These are phyloP conservation scores for Rhogogaster chlorosoma DNA, from an alignment of 2,888 invertebrate genomes.

Conservation along the genomic window DNA sequence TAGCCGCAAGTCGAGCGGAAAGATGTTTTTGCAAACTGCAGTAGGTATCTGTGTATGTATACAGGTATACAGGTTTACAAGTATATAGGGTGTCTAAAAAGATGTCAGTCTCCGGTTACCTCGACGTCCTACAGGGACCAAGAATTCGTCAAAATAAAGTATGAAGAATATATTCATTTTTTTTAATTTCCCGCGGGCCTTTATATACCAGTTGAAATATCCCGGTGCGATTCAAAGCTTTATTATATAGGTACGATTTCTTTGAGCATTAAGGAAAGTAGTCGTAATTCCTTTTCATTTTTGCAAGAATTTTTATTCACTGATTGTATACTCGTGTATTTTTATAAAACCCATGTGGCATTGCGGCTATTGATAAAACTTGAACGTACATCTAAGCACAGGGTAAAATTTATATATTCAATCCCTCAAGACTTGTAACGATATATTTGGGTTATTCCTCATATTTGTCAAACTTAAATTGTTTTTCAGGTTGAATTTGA, in stretches of 20 bases:
- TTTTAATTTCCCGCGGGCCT: background rate
- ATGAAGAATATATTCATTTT: background rate
- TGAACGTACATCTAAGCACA: background rate
- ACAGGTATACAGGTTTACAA: background rate
- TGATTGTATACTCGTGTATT: background rate
- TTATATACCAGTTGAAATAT: background rate
- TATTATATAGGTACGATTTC: background rate
- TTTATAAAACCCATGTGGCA: background rate
- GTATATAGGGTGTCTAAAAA: background rate
- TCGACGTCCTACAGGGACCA: background rate
- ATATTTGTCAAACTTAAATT: background rate
- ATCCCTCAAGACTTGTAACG: background rate
- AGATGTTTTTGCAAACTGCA: constrained; percentile 43
- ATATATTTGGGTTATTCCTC: background rate
- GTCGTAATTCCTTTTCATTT: background rate
- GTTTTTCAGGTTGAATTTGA: background rate
- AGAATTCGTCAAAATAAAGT: background rate
- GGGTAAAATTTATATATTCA: background rate
- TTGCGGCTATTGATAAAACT: background rate
- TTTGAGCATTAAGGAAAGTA: background rate
- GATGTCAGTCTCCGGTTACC: background rate
- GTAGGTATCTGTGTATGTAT: background rate
- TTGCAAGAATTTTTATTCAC: background rate
- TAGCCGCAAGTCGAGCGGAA: constrained; percentile 10
- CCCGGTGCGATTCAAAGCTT: background rate